A percentile compares a stretch with the other conserved stretches of the same genome.
Conservation (phyloP, 2,797 vertebrate genomes). For the Phataginus tetradactyla region DNA sequence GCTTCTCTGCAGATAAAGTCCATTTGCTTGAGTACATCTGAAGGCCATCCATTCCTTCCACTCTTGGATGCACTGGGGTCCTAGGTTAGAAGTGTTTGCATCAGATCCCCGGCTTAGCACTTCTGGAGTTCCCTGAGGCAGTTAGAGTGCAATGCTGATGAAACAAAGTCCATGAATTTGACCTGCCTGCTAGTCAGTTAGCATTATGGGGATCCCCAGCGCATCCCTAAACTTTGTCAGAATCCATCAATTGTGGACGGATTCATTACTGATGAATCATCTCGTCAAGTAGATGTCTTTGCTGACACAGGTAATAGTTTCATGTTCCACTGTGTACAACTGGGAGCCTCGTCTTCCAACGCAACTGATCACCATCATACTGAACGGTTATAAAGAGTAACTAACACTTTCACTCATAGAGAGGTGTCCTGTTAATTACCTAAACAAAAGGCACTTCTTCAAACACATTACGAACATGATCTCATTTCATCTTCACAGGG, state of each 20-base stretch:
- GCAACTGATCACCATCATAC: not conserved
- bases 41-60: not conserved
- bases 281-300: not conserved
- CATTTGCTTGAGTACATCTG: not conserved
- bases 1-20: not conserved
- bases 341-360: not conserved
- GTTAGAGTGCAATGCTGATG: not conserved
- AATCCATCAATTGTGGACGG: not conserved
- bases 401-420: not conserved
- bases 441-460: not conserved
- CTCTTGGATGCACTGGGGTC: not conserved
- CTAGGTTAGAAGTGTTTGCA: not conserved
- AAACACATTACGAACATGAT: not conserved
- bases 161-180: not conserved
- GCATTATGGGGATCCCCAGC: not conserved
- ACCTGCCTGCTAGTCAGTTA: not conserved
- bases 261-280: not conserved
- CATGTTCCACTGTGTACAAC: not conserved
- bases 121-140: not conserved
- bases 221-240: not conserved
- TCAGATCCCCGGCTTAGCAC: not conserved
- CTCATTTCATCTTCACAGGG: not conserved
- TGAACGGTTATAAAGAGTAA: not conserved
- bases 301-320: not conserved
- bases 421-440: not conserved